These are phyloP conservation scores for Drosophila rhopaloa DNA, from an alignment of 1,140 invertebrate genomes.

Conservation along the genomic window DNA sequence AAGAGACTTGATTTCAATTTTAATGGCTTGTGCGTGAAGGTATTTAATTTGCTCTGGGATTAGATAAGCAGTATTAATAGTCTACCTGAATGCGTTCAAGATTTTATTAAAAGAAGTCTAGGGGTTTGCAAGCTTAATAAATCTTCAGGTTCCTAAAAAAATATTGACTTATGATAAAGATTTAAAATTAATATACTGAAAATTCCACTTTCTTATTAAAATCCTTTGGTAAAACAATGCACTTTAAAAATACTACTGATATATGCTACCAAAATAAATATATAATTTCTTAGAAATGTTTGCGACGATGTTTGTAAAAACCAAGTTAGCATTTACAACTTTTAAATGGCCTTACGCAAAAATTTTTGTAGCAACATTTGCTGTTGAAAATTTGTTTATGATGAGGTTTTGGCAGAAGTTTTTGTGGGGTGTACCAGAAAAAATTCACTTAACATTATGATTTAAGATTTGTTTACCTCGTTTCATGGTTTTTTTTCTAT, in stretches of 20 bases:
- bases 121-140: not conserved
- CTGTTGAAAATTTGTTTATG: slow-evolving; percentile 3
- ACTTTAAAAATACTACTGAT: too few species aligned
- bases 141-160: too few species aligned
- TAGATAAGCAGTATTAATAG: slow-evolving; percentile 34
- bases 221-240: too few species aligned
- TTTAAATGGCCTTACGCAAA: not conserved
- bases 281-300: not conserved
- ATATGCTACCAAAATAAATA: too few species aligned
- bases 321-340: not conserved
- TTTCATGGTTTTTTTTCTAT: not conserved
- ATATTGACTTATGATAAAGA: too few species aligned
- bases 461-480: slow-evolving; percentile 31
- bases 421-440: slow-evolving; percentile 19
- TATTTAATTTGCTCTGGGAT: slow-evolving; percentile 68
- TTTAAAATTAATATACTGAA: not conserved
- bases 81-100: slow-evolving; percentile 22
- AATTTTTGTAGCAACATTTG: not conserved
- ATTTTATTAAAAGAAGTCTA: not conserved
- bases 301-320: not conserved
- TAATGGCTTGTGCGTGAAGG: slow-evolving; percentile 66
- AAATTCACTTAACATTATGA: slow-evolving; percentile 20
- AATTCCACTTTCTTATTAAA: too few species aligned
- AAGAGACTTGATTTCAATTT: slow-evolving; percentile 69
- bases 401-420: not conserved